A percentile compares a stretch with the other conserved stretches of the same genome.
phyloP scores from a whole-genome alignment of 2,797 vertebrate species.

The Vespertilio murinus region DNA sequence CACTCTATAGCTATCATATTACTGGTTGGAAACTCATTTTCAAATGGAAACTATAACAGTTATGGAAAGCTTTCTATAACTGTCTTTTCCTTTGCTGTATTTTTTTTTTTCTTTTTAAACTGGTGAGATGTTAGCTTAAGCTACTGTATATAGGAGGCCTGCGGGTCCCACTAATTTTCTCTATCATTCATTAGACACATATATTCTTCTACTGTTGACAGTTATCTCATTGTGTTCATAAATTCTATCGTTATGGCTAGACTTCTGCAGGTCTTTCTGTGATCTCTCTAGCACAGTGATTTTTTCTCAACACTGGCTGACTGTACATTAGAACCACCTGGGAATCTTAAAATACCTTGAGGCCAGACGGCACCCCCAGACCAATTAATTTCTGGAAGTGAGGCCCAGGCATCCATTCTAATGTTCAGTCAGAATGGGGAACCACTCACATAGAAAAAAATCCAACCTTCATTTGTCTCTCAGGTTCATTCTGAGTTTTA shows the following conservation, averaged over 20 bases:
- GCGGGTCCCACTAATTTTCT: background rate
- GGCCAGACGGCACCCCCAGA: background rate
- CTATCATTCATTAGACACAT: background rate
- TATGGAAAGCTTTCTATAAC: slow-evolving; percentile 14
- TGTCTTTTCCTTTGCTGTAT: background rate
- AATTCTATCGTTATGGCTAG: background rate
- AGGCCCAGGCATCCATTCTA: background rate
- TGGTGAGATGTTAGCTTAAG: background rate
- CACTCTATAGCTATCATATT: background rate
- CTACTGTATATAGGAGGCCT: background rate
- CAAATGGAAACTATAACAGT: slow-evolving; percentile 44
- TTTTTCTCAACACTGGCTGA: background rate
- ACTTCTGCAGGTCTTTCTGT: background rate
- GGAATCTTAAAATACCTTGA: background rate
- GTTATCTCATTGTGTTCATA: background rate
- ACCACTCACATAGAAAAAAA: background rate
- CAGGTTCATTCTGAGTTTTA: slow-evolving; percentile 13
- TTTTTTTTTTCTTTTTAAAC: background rate
- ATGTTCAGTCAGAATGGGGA: background rate
- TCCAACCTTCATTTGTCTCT: slow-evolving; percentile 3
- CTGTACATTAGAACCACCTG: background rate
- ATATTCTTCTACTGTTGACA: background rate
- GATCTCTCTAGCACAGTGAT: background rate
- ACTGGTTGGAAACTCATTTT: slow-evolving; percentile 55
- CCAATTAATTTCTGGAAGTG: background rate